Percentiles rank a stretch among this genome's conserved stretches.
Conservation (phyloP, 2,797 vertebrate genomes). For the Saxicola maurus region DNA sequence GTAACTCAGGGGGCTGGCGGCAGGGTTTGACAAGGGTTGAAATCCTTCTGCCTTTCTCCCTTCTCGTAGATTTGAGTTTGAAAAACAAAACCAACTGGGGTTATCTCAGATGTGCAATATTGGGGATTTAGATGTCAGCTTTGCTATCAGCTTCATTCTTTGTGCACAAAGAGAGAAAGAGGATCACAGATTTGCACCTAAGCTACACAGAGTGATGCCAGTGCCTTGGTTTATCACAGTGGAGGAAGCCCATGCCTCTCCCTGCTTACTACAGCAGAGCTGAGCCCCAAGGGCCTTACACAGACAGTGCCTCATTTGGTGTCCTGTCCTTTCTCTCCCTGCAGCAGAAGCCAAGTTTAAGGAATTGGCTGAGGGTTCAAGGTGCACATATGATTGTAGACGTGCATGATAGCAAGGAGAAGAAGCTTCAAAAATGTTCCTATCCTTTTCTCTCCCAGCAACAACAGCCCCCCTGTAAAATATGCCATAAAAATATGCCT, state of each 20-base stretch:
- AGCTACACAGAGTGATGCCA: neutral
- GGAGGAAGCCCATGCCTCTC: neutral
- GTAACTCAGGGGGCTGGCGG: neutral
- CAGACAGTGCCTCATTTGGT: neutral
- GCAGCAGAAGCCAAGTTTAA: neutral
- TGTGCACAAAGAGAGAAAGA: slow-evolving; percentile 15
- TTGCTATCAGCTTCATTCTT: slow-evolving; percentile 9
- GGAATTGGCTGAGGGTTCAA: neutral
- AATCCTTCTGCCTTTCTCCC: slow-evolving; percentile 28
- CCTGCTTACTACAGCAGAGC: neutral
- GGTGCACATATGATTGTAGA: neutral
- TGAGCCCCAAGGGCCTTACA: neutral
- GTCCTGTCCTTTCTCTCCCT: neutral
- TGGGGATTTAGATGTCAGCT: slow-evolving; percentile 47
- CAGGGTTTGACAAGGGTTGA: slow-evolving; percentile 24
- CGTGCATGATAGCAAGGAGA: neutral
- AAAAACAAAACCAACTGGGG: slow-evolving; percentile 31
- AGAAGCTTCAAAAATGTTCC: neutral
- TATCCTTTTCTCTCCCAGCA: neutral
- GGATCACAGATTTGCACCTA: slow-evolving; percentile 38
- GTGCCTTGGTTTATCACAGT: neutral
- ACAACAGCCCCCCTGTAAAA: neutral
- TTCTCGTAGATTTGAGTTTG: neutral
- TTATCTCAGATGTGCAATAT: slow-evolving; percentile 46
- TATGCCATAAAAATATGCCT: neutral